A percentile compares a stretch with the other conserved stretches of the same genome.
Conservation (phyloP, 2,113 vertebrate species). For the Alosa alosa region DNA sequence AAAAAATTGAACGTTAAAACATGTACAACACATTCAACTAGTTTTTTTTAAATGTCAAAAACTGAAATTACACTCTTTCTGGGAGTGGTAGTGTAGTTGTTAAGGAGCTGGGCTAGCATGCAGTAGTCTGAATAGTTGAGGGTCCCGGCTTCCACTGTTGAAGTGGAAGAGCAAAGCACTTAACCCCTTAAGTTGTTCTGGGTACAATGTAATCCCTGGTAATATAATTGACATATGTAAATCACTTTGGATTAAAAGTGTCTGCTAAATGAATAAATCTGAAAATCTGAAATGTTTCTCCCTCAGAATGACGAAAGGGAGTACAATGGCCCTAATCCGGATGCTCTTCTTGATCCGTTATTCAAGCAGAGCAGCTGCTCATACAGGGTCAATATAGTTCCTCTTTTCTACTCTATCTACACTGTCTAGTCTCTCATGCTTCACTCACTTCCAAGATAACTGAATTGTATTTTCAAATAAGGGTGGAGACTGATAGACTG, state of each 20-base stretch:
- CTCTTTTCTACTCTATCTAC: background rate
- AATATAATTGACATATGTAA: too few relatives aligned
- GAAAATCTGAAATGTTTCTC: background rate
- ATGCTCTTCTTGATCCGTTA: slow-evolving; percentile 84
- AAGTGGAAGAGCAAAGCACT: too few relatives aligned
- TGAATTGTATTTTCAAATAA: background rate
- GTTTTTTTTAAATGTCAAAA: background rate
- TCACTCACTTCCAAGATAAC: background rate
- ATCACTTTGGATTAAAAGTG: too few relatives aligned
- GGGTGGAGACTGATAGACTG: background rate
- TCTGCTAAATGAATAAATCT: too few relatives aligned
- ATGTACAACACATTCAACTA: too few relatives aligned
- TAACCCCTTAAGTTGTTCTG: too few relatives aligned
- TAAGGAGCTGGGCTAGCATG: too few relatives aligned
- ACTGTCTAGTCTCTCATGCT: background rate
- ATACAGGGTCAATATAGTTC: slow-evolving; percentile 78
- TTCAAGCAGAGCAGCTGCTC: slow-evolving; percentile 99
- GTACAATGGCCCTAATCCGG: slow-evolving; percentile 84
- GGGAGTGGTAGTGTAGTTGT: too few relatives aligned
- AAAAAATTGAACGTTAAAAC: background rate
- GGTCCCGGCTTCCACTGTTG: too few relatives aligned
- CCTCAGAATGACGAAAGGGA: slow-evolving; percentile 83
- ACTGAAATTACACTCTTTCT: background rate
- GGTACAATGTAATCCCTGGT: too few relatives aligned
- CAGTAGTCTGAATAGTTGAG: too few relatives aligned